Conservation (phyloP, 1,140 invertebrate species). For the Galendromus occidentalis region DNA sequence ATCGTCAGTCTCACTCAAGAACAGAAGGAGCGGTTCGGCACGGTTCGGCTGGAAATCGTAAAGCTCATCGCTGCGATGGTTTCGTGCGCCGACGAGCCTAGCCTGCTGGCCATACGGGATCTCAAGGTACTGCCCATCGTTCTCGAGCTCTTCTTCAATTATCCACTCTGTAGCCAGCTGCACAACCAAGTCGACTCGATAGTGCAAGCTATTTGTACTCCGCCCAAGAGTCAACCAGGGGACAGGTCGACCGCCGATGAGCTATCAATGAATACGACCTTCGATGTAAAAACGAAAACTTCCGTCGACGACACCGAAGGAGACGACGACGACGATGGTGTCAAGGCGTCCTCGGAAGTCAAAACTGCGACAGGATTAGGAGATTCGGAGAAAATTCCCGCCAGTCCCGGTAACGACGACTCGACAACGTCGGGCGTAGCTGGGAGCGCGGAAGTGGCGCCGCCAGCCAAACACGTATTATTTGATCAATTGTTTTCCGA, state of each 20-base stretch:
- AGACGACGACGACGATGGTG: too few relatives aligned
- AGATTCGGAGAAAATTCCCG: neutral
- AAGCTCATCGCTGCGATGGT: neutral
- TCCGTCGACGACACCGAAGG: too few relatives aligned
- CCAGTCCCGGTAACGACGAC: neutral
- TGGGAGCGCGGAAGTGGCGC: neutral
- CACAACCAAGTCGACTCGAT: constrained; percentile 6
- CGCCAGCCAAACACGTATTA: neutral
- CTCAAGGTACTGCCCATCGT: neutral
- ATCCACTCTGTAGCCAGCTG: neutral
- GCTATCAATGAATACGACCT: too few relatives aligned
- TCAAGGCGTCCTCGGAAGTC: too few relatives aligned
- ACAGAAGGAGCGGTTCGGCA: neutral
- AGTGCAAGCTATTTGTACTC: constrained; percentile 1
- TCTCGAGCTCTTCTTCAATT: neutral
- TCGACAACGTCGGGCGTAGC: neutral
- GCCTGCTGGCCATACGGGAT: neutral
- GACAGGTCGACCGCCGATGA: too few relatives aligned
- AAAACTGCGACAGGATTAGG: neutral
- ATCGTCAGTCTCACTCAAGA: neutral
- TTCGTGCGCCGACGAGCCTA: constrained; percentile 2
- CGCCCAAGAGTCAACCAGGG: neutral
- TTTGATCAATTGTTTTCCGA: neutral
- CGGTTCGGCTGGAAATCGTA: neutral
- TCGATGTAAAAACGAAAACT: neutral